Evolutionary conservation across 2,113 vertebrate genomes (phyloP).

Genomic region (Eubucco bourcierii): DNA sequence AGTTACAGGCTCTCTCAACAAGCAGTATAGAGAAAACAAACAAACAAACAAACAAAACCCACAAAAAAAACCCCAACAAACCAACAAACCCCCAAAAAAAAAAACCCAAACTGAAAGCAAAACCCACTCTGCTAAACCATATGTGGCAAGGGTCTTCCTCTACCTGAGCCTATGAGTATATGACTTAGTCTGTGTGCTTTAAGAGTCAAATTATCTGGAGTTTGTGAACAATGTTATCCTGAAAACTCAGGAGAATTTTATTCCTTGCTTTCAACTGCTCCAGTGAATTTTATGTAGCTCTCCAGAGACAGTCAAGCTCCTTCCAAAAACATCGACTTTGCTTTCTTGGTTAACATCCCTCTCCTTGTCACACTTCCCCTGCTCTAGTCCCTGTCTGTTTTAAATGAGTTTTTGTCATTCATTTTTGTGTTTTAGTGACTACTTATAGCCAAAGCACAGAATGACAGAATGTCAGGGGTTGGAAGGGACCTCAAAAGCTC

Average conservation of each 20-base stretch:
- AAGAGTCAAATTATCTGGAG: neutral
- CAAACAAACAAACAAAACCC: neutral
- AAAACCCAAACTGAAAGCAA: neutral
- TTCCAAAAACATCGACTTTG: conserved; percentile 5
- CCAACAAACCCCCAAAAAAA: neutral
- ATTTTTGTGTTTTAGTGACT: neutral
- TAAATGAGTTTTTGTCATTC: neutral
- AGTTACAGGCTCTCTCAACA: neutral
- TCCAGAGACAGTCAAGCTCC: neutral
- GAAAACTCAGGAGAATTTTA: conserved; percentile 12
- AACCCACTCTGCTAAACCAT: neutral
- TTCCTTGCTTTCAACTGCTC: conserved; percentile 24
- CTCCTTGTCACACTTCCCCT: neutral
- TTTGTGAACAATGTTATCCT: neutral
- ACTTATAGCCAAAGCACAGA: neutral
- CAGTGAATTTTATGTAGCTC: neutral
- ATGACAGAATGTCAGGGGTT: too few relatives aligned
- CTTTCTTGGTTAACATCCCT: neutral
- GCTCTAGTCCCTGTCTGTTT: neutral
- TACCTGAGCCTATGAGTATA: neutral
- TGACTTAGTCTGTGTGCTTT: neutral
- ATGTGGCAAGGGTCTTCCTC: neutral
- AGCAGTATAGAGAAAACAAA: neutral
- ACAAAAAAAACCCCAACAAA: neutral
- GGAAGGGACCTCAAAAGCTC: too few relatives aligned